Evolutionary conservation across 2,113 vertebrate genomes (phyloP).

Genomic region (Sialia sialis): DNA sequence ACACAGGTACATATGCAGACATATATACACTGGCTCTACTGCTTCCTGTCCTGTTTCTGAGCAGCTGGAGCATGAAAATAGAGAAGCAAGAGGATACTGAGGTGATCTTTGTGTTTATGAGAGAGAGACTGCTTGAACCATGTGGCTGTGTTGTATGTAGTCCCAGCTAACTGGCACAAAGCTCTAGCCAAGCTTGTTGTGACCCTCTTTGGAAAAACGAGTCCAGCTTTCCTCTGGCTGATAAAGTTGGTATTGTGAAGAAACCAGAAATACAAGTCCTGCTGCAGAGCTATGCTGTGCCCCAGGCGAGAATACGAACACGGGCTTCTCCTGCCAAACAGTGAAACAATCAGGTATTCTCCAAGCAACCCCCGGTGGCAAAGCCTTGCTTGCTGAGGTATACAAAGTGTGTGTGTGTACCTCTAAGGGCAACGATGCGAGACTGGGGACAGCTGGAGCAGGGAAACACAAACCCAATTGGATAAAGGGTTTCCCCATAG

Average conservation of each 20-base stretch:
- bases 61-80: background rate
- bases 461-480: background rate
- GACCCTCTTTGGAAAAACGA: background rate
- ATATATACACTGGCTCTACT: background rate
- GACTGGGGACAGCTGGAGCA: background rate
- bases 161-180: background rate
- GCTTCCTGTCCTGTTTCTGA: background rate
- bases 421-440: rapidly evolving
- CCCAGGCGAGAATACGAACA: background rate
- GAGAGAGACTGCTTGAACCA: background rate
- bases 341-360: background rate
- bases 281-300: background rate
- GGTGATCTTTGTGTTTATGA: background rate
- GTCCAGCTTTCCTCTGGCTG: background rate
- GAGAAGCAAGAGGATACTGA: background rate
- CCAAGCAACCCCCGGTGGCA: background rate
- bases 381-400: background rate
- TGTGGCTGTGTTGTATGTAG: background rate
- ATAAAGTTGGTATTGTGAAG: constrained; percentile 7
- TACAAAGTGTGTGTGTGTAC: background rate
- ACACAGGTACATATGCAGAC: background rate
- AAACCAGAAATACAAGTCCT: constrained; percentile 56
- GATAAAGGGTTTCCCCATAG: background rate
- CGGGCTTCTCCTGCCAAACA: constrained; percentile 2
- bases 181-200: background rate